A percentile compares a stretch with the other conserved stretches of the same genome.
phyloP scores from a whole-genome alignment of 2,888 invertebrate species.

The Morinoia aosen region DNA sequence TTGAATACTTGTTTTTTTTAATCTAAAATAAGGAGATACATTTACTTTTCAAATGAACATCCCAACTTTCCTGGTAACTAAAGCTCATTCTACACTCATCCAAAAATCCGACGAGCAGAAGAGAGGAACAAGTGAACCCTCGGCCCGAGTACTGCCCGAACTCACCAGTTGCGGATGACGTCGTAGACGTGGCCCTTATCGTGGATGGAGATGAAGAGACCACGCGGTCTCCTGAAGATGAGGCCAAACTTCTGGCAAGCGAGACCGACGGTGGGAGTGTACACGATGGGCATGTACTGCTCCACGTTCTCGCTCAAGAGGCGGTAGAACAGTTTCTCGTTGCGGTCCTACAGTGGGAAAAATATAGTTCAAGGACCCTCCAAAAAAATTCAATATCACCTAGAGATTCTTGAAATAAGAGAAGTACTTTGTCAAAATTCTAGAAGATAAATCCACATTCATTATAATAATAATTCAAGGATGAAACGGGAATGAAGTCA shows the following conservation, averaged over 20 bases:
- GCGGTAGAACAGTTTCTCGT: constrained; percentile 95
- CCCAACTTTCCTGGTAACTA: background rate
- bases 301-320: constrained; percentile 88
- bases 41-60: too few relatives aligned
- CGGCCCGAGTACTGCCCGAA: constrained; percentile 58
- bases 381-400: too few relatives aligned
- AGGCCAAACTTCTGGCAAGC: constrained; percentile 98
- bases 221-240: constrained; percentile 89
- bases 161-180: constrained; percentile 92
- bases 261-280: constrained; percentile 97
- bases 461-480: too few relatives aligned
- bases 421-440: too few relatives aligned
- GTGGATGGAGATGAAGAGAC: constrained; percentile 95
- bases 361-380: too few relatives aligned
- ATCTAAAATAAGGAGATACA: background rate
- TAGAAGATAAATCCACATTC: too few relatives aligned
- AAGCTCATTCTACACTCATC: background rate
- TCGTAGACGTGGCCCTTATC: constrained; percentile 96
- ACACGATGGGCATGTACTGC: constrained; percentile 97
- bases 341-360: constrained; percentile 81
- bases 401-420: constrained; percentile 61
- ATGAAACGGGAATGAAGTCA: too few relatives aligned
- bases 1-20: background rate
- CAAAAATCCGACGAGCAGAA: background rate
- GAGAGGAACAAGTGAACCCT: background rate